Base-by-base conservation (phyloP, 2,797 vertebrate genomes). In the Delichon dasypus region DNA sequence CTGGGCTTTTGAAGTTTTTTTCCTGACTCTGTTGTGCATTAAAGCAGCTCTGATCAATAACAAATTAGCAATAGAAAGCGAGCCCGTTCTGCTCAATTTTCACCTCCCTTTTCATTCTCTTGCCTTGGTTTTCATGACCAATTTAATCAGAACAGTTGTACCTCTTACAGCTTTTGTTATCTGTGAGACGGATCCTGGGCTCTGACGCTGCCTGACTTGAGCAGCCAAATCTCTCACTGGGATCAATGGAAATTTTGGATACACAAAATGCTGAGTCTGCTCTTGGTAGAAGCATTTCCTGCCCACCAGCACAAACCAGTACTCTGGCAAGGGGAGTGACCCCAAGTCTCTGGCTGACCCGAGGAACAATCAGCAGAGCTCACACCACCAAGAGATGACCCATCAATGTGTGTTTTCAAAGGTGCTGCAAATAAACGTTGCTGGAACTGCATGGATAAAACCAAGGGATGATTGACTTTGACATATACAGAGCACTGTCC, bases 31-130 rank as follows among this genome's bases (percentile, higher is more conserved):
- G 32, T 82, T 82, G 62, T 6, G 32, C 75, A 66, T 75, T 81
- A 58, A 57, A 86, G 85, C 70, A 70, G 93, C 55, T 84, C 71
- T 67, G 93, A 89, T 93, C 55, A 7, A 88, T 84, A 94, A 85
- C 20, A 86, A 88, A 79, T 94, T 82, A 71, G 67, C 76, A 60
- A 85, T 7, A 88, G 73, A 82, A 86, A 93, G 76, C 26, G 86
- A 88, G 60, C 26, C 82, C 66, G 11, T 48, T 21, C 81, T 90
- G 90, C 60, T 93, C 54, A 77, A 58, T 80, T 93, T 82, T 58
- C 76, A 82, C 76, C 57, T 88, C 32, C 55, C 81, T 68, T 76
- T 34, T 73, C 45, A 5, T 73, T 30, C 55, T 61, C 44, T 68
- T 86, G 32, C 64, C 60, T 75, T 40, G 14, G 32, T 84, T 84